Evolutionary conservation across 2,888 invertebrate species (phyloP), one percentile per base, ranked within the genome.

Genomic region (Drosophila seclusa): DNA sequence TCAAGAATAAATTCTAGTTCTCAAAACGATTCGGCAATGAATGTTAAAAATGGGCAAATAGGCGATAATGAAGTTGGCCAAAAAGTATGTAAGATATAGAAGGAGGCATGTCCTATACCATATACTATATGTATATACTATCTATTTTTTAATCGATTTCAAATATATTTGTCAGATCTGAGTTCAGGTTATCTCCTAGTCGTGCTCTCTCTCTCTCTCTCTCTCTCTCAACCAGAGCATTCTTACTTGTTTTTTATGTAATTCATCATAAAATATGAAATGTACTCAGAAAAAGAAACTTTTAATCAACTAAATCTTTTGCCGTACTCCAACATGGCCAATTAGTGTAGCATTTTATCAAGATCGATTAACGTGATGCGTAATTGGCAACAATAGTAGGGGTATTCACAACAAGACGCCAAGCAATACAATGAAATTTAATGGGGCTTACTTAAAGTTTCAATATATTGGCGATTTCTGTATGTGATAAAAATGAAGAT

Each of bases 351-450:
- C 21, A 16, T 36, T 21, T 31, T 66, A n/a, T n/a, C n/a, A n/a
- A 21, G 21, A 45, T 52, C 42, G 13, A 6, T 31, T 27, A n/a
- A 32, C 31, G 10, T 24, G 45, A 48, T 45, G 21, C 16, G n/a
- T 21, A 10, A 38, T 48, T 48, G 36, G 29, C 45, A 31, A 53
- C n/a, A 67, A 36, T 6, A 31, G 8, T 31, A n/a, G n/a, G 68
- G 66, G 68, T 36, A 53, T 53, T 66, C 67, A 31, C 66, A 53
- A 0, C 21, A 21, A 13, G 21, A 21, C 21, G 7, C 42, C 13
- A 42, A 48, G 48, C 49, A 11, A 6, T 6, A 50, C 50, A 50
- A 29, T 29, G 6, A 2, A 34, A n/a, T 16, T 27, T n/a, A 42
- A 42, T 40, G 61, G 2, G 21, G 21, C 60, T 29, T n/a, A 32